These are phyloP conservation scores for Drosophila birchii DNA, from an alignment of 2,888 invertebrate species.

Conservation along the genomic window DNA sequence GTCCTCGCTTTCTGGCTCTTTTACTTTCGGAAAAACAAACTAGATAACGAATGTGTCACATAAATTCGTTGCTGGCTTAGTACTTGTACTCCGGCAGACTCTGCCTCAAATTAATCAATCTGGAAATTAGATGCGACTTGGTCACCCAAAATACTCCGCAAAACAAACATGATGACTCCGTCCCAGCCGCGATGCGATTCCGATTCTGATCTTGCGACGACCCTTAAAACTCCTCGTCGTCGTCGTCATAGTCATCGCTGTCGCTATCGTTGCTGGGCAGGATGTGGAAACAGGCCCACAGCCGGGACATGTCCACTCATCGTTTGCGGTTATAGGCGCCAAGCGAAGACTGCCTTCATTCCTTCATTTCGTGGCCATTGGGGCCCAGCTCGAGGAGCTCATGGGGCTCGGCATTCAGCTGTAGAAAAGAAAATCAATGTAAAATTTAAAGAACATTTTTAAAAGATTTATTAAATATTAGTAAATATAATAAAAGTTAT, in stretches of 20 bases:
- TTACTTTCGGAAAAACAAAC: conserved; percentile 35
- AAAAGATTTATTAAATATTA: not conserved
- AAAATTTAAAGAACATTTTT: not conserved
- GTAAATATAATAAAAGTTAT: not conserved
- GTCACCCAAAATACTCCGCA: conserved; percentile 63
- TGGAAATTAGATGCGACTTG: conserved; percentile 63
- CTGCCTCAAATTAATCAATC: conserved; percentile 51
- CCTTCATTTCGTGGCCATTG: conserved; percentile 84
- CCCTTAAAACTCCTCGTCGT: conserved; percentile 46
- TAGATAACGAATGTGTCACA: conserved; percentile 48
- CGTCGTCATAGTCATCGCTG: conserved; percentile 51
- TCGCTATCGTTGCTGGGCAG: conserved; percentile 57
- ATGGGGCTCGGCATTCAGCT: conserved; percentile 86
- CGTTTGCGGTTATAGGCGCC: conserved; percentile 79
- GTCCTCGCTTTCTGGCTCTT: conserved; percentile 36
- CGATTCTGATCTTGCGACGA: conserved; percentile 36
- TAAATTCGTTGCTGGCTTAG: conserved; percentile 56
- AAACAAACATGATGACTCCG: conserved; percentile 59
- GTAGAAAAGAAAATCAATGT: not conserved
- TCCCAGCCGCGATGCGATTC: conserved; percentile 16
- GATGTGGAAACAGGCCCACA: conserved; percentile 59
- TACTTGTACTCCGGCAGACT: not conserved
- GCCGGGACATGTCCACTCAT: conserved; percentile 66
- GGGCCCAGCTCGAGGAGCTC: conserved; percentile 88
- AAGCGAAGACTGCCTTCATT: conserved; percentile 81